Conservation (phyloP, 2,113 vertebrate species). For the Nothocercus julius region DNA sequence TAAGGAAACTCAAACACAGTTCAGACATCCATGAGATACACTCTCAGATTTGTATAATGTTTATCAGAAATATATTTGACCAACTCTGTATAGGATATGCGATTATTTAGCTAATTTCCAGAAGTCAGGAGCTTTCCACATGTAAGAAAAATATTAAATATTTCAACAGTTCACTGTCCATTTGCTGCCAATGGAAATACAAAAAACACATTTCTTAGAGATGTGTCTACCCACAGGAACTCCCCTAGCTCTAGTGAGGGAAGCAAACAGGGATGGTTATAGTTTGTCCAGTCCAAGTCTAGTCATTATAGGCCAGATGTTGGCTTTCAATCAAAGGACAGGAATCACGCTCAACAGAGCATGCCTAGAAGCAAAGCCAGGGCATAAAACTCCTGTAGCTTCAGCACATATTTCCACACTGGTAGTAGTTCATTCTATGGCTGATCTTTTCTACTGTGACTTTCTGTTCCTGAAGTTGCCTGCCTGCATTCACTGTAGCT, state of each 20-base stretch:
- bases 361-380: background rate
- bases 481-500: background rate
- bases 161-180: background rate
- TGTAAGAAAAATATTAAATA: background rate
- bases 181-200: background rate
- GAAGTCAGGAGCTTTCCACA: background rate
- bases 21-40: background rate
- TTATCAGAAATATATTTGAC: background rate
- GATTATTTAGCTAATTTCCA: background rate
- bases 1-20: background rate
- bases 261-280: background rate
- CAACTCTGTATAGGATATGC: background rate
- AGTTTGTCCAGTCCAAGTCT: background rate
- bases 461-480: background rate
- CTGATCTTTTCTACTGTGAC: background rate
- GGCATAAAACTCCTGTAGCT: background rate
- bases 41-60: background rate
- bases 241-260: background rate
- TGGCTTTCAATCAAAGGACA: background rate
- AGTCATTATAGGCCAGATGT: background rate
- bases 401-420: rapidly evolving
- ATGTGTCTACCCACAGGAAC: background rate
- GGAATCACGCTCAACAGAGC: background rate
- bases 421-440: background rate
- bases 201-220: background rate